Evolutionary conservation across 2,888 invertebrate genomes (phyloP).

Genomic region (Morinoia aosen): DNA sequence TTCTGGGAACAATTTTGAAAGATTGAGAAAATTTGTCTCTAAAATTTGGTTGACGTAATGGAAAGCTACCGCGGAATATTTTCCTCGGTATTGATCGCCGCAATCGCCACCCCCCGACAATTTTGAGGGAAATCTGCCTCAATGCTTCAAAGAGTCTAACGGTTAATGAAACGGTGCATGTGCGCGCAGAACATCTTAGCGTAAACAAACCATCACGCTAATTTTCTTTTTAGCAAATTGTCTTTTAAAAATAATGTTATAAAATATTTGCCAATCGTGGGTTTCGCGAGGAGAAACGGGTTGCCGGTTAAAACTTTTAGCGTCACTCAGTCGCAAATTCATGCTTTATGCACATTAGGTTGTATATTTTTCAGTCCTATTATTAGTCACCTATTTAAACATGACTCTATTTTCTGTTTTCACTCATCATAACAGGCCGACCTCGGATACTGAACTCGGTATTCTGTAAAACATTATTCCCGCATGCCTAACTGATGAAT

Average conservation of each 20-base stretch:
- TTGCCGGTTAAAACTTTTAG: neutral
- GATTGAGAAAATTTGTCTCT: neutral
- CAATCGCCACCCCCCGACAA: neutral
- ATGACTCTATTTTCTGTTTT: too few relatives aligned
- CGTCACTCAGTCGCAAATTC: too few relatives aligned
- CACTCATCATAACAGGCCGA: neutral
- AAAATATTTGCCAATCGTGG: neutral
- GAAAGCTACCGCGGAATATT: neutral
- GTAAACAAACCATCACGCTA: neutral
- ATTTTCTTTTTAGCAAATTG: neutral
- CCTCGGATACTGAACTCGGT: neutral
- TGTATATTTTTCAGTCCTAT: too few relatives aligned
- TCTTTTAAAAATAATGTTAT: too few relatives aligned
- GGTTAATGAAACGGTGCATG: neutral
- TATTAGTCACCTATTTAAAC: too few relatives aligned
- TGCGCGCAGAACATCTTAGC: neutral
- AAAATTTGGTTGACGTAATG: neutral
- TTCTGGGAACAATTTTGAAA: neutral
- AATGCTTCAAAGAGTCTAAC: neutral
- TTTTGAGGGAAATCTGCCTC: neutral
- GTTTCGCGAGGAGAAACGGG: neutral
- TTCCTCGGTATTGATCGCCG: neutral
- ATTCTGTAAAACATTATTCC: neutral
- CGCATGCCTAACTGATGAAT: neutral
- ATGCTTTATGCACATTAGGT: too few relatives aligned